Base-by-base conservation (phyloP, 2,113 vertebrate species). In the Tapirus terrestris region DNA sequence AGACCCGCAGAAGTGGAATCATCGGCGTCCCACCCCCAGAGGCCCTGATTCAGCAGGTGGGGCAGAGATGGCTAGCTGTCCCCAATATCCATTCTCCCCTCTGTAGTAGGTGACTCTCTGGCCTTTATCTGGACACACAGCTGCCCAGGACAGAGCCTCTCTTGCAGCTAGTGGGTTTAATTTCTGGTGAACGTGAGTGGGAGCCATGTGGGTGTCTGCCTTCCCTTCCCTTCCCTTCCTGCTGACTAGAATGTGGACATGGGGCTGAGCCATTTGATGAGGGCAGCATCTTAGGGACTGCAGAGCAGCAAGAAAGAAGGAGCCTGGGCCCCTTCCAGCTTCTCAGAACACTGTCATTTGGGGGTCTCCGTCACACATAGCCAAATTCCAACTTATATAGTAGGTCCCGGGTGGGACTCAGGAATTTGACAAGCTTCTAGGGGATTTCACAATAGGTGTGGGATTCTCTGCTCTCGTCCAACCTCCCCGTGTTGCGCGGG, bases 171-270 rank as follows among this genome's bases (percentile, higher is more conserved):
- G 56, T 4, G 17, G 20, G 33, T 36, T 39, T 63, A 1, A 3
- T n/a, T 23, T 58, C 60, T 18, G 13, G 45, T 6, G 61, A 0
- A 1, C 1, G 27, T 7, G 16, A 2, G n/a, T 7, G 6, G 60
- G 17, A 23, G 11, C 9, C 4, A 2, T 0, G 14, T 0, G 27
- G 31, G 53, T 20, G 7, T 11, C 56, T 39, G 8, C 79, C 21
- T 23, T 27, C 29, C 9, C 7, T 10, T 16, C 20, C 51, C 17
- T 48, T 53, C 51, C 12, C 21, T 39, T 36, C 29, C 6, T 1
- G 12, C 14, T 10, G 36, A 20, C 68, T 58, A 25, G 11, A 17
- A 12, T 3, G 36, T 13, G 80, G 68, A 45, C 6, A 1, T 11
- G 7, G 8, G 4, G 21, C 6, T 8, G 70, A 60, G 75, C 51